Base-by-base conservation (phyloP, 30 jellyfish, hydroid and myxozoan genomes). In the Chironex yamaguchii region DNA sequence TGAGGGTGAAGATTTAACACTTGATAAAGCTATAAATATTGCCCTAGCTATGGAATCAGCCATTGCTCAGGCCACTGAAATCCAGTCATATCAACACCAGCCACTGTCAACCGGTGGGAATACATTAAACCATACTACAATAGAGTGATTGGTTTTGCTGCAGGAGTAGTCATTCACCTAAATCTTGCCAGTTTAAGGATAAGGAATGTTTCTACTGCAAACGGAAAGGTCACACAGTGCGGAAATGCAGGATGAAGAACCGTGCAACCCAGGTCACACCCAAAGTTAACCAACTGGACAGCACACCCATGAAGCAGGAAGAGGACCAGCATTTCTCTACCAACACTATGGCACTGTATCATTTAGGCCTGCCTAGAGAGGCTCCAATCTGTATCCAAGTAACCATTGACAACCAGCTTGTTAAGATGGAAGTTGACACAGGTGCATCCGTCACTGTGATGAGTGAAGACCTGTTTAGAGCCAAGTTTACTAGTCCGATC, bases 381-480 rank as follows among this genome's bases (percentile, higher is more conserved):
- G 58, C 9, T 42, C 58, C 58, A 42, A 42, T 42, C 9, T 17
- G 9, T 9, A 42, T 42, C 9, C 9, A 42, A 9, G 17, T 42
- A 6, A 17, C 13, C 13, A 17, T 42, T 9, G 58, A 42, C 13
- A 42, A 42, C 17, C 58, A 42, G 9, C 13, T n/a, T n/a, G 17
- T 17, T 4, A 17, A 4, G 58, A 71, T 71, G 84, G 84, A 71
- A 33, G 62, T 71, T 27, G 79, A 71, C 33, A 71, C 84, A 14
- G 84, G 84, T 21, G 84, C 79, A 4, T 71, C 84, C 1, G 31
- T 71, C 30, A 30, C 84, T 14, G 84, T 71, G 74, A 71, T 71
- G 84, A 71, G 84, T 34, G 34, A 21, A 17, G 17, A 42, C 58
- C 9, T 17, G 9, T 42, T 42, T 42, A 6, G 58, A 20, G 34